These are phyloP conservation scores for Cylas formicarius DNA, from an alignment of 1,140 invertebrate genomes.

Conservation along the genomic window DNA sequence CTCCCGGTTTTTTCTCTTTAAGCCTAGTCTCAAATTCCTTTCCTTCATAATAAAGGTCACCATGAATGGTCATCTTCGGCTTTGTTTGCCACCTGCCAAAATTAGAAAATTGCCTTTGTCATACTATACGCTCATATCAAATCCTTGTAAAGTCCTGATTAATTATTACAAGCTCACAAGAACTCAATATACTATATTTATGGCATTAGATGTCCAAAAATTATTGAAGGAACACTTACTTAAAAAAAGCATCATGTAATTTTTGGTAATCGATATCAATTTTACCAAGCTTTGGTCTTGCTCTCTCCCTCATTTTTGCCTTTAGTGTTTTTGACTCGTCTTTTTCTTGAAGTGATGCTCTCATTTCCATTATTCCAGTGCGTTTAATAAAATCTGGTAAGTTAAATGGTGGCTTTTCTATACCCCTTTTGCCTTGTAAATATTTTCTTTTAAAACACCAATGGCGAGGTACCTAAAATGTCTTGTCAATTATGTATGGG, in stretches of 20 bases:
- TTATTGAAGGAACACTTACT: no score
- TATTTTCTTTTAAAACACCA: constrained; percentile 98
- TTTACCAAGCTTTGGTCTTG: constrained; percentile 96
- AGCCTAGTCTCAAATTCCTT: constrained; percentile 98
- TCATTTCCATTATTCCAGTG: constrained; percentile 99
- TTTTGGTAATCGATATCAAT: constrained; percentile 99
- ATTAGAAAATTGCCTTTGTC: constrained; percentile 8
- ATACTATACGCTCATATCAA: background rate
- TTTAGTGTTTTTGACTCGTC: constrained; percentile 96
- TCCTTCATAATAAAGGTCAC: constrained; percentile 99
- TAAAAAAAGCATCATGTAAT: constrained; percentile 98
- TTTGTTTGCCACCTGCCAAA: constrained; percentile 91
- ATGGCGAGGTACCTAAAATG: constrained; percentile 76
- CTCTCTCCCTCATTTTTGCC: constrained; percentile 95
- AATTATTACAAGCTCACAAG: no score
- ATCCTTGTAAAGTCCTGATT: constrained; percentile 1
- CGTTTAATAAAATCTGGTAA: constrained; percentile 98
- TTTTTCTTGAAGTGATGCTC: constrained; percentile 95
- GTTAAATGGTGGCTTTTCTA: constrained; percentile 98
- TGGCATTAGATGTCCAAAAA: background rate
- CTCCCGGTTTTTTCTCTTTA: constrained; percentile 98
- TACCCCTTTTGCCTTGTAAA: constrained; percentile 84
- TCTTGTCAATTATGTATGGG: background rate
- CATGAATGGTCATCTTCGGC: constrained; percentile 97
- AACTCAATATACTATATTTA: constrained; percentile 3